phyloP scores from a whole-genome alignment of 1,140 invertebrate genomes.

The Rhopalosiphum maidis region DNA sequence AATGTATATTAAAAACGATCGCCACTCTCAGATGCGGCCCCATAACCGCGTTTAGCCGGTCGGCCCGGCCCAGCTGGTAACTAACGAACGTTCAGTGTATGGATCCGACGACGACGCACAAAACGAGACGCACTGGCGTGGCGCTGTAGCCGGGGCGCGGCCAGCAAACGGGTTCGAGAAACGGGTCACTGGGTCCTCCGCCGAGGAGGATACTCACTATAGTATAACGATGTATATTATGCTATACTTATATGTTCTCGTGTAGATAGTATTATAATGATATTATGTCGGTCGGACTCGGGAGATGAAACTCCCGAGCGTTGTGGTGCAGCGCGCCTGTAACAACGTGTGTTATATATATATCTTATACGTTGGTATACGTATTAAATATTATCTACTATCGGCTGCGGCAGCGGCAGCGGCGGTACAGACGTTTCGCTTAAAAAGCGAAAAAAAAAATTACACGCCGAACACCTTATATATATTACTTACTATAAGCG shows the following conservation, averaged over 20 bases:
- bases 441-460: not conserved
- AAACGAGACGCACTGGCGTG: not conserved
- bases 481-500: not conserved
- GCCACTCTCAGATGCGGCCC: slow-evolving; percentile 1
- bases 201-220: not conserved
- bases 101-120: not conserved
- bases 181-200: slow-evolving; percentile 48
- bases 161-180: slow-evolving; percentile 41
- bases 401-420: not conserved
- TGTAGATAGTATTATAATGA: not conserved
- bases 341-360: not conserved
- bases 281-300: not conserved
- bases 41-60: slow-evolving; percentile 23
- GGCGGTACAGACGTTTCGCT: not conserved
- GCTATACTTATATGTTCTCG: not conserved
- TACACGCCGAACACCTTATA: not conserved
- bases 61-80: not conserved
- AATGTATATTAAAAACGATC: not conserved
- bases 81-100: not conserved
- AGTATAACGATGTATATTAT: not conserved
- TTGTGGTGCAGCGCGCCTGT: not conserved
- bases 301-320: not conserved
- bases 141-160: not conserved
- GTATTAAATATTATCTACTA: not conserved
- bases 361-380: not conserved